These are phyloP conservation scores for Drosophila neocordata DNA, from an alignment of 1,140 invertebrate genomes.

Conservation along the genomic window DNA sequence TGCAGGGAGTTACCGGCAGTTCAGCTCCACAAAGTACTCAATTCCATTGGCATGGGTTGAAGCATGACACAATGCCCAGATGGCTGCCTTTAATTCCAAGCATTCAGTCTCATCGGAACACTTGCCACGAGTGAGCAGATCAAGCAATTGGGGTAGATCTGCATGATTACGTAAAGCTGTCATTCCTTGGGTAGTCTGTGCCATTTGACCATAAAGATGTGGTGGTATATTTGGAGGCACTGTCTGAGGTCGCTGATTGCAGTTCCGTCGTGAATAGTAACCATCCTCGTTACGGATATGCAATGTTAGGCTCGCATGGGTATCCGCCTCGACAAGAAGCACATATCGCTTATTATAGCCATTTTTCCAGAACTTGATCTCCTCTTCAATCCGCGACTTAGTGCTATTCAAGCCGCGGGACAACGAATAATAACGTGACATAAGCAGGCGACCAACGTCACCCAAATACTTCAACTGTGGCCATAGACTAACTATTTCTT, in stretches of 20 bases:
- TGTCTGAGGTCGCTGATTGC: slow-evolving; percentile 77
- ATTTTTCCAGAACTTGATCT: slow-evolving; percentile 90
- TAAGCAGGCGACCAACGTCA: slow-evolving; percentile 91
- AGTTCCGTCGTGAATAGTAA: slow-evolving; percentile 87
- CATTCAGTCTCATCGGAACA: slow-evolving; percentile 87
- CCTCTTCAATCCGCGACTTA: slow-evolving; percentile 86
- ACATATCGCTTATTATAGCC: slow-evolving; percentile 92
- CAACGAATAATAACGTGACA: slow-evolving; percentile 92
- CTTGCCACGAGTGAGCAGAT: slow-evolving; percentile 83
- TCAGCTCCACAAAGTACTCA: slow-evolving; percentile 86
- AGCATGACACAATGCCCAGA: slow-evolving; percentile 95
- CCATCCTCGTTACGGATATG: slow-evolving; percentile 92
- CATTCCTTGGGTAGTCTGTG: slow-evolving; percentile 89
- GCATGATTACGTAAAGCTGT: slow-evolving; percentile 85
- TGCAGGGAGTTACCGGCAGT: slow-evolving; percentile 44
- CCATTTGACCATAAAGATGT: slow-evolving; percentile 95
- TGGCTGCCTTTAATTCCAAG: slow-evolving; percentile 91
- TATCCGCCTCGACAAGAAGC: slow-evolving; percentile 92
- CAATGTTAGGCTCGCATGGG: slow-evolving; percentile 93
- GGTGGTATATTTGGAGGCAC: slow-evolving; percentile 86
- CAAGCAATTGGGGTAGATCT: slow-evolving; percentile 82
- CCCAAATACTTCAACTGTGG: slow-evolving; percentile 91
- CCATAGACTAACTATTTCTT: slow-evolving; percentile 89
- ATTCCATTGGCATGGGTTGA: slow-evolving; percentile 90
- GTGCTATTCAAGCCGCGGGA: slow-evolving; percentile 88